These are phyloP conservation scores for Argopecten irradians DNA, from an alignment of 1,140 invertebrate genomes.

Conservation along the genomic window DNA sequence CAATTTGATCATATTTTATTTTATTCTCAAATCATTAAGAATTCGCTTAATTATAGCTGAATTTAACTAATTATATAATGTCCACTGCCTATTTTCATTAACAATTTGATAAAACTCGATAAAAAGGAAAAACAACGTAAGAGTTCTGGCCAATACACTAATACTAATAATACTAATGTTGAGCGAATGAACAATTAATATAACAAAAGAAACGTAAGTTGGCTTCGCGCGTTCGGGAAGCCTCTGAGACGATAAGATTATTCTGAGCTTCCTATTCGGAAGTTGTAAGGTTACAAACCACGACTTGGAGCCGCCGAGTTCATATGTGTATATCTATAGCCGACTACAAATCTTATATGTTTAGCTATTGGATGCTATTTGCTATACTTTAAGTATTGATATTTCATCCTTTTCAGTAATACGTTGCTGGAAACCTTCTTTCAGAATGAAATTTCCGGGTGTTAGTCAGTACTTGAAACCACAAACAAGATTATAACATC, in stretches of 20 bases:
- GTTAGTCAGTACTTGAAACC: not conserved
- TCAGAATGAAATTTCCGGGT: not conserved
- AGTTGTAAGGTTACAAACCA: not conserved
- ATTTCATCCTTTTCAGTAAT: not conserved
- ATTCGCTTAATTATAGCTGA: no score
- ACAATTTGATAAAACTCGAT: no score
- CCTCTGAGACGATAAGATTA: not conserved
- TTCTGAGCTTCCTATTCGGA: no score
- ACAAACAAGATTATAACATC: not conserved
- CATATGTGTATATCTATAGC: not conserved
- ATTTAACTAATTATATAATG: no score
- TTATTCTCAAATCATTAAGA: no score
- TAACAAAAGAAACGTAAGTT: not conserved
- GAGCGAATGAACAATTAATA: not conserved
- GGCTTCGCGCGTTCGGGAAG: not conserved
- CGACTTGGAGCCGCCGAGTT: not conserved
- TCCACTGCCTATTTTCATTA: no score
- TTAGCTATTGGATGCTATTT: not conserved
- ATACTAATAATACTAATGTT: no score
- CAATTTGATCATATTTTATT: no score
- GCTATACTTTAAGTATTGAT: not conserved
- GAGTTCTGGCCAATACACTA: no score
- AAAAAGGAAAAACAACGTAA: no score
- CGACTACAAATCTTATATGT: not conserved
- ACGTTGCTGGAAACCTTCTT: not conserved